These are phyloP conservation scores for Bombylius discolor DNA, from an alignment of 2,888 invertebrate genomes.

Conservation along the genomic window DNA sequence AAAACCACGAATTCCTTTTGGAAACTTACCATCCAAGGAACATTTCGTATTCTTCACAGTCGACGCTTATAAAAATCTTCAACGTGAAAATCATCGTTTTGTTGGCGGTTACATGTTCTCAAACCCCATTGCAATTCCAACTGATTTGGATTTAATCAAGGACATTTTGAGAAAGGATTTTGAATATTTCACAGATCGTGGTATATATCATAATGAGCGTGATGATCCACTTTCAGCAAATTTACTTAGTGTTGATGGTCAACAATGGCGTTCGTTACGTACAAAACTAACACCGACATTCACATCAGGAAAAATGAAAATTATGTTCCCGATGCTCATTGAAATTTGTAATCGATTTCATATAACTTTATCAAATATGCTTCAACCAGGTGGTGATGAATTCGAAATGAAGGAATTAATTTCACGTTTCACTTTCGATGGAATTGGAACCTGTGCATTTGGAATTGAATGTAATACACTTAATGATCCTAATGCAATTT, in stretches of 20 bases:
- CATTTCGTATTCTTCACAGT: neutral
- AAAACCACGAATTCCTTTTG: conserved; percentile 20
- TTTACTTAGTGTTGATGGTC: conserved; percentile 21
- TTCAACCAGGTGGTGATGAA: neutral
- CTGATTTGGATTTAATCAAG: conserved; percentile 20
- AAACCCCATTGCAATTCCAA: conserved; percentile 7
- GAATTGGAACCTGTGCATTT: conserved; percentile 38
- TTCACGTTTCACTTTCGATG: conserved; percentile 38
- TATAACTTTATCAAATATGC: conserved; percentile 12
- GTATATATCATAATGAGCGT: conserved; percentile 18
- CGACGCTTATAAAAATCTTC: conserved; percentile 4
- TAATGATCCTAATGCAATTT: conserved; percentile 29
- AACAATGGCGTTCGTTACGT: conserved; percentile 36
- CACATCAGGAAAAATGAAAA: conserved; percentile 39
- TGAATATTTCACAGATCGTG: conserved; percentile 21
- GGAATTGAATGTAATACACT: conserved; percentile 37
- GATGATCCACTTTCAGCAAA: conserved; percentile 21
- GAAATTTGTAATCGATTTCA: conserved; percentile 19
- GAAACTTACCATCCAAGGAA: conserved; percentile 13
- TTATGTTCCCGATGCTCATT: conserved; percentile 32
- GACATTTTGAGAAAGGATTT: conserved; percentile 24
- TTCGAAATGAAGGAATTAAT: conserved; percentile 34
- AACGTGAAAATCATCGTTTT: neutral
- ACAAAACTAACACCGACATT: conserved; percentile 38
- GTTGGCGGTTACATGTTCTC: conserved; percentile 10